phyloP scores from a whole-genome alignment of 2,797 vertebrate genomes.

The Gadopsis marmoratus region DNA sequence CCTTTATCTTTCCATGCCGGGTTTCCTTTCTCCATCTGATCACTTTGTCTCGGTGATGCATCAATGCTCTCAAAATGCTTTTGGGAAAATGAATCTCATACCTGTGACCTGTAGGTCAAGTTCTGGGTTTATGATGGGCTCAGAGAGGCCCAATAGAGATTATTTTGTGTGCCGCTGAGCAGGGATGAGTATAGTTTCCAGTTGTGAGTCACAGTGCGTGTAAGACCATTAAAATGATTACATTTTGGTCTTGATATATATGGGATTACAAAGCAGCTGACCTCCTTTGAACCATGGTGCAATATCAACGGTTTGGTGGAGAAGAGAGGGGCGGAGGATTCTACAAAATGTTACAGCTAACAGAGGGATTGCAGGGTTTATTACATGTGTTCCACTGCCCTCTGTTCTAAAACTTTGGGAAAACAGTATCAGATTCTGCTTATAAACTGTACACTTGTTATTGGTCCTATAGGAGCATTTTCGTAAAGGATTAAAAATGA shows the following conservation, averaged over 20 bases:
- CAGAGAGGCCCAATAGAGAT: constrained; percentile 21
- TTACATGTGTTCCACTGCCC: constrained; percentile 31
- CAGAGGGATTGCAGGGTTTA: constrained; percentile 48
- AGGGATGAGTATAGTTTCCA: constrained; percentile 31
- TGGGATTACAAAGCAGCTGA: constrained; percentile 64
- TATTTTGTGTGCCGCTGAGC: constrained; percentile 26
- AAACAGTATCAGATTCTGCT: constrained; percentile 4
- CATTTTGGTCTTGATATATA: constrained; percentile 48
- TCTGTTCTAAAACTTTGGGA: constrained; percentile 26
- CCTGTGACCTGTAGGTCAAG: constrained; percentile 47
- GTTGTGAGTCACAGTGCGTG: constrained; percentile 38
- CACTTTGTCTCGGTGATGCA: constrained; percentile 1
- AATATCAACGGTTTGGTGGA: constrained; percentile 46
- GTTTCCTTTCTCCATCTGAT: constrained; percentile 16
- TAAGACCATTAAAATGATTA: constrained; percentile 68
- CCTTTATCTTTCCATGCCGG: background rate
- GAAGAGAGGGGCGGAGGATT: constrained; percentile 31
- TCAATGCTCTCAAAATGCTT: constrained; percentile 57
- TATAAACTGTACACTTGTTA: constrained; percentile 8
- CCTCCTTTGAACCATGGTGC: constrained; percentile 41
- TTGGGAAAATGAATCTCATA: constrained; percentile 62
- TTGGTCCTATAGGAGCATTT: constrained; percentile 20
- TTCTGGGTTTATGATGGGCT: constrained; percentile 38
- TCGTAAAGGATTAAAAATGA: constrained; percentile 4
- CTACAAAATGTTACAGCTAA: constrained; percentile 34